Percentiles rank a stretch among this genome's conserved stretches.
Conservation (phyloP, 64 coral and sea anemone species). For the Stichodactyla mertensii region DNA sequence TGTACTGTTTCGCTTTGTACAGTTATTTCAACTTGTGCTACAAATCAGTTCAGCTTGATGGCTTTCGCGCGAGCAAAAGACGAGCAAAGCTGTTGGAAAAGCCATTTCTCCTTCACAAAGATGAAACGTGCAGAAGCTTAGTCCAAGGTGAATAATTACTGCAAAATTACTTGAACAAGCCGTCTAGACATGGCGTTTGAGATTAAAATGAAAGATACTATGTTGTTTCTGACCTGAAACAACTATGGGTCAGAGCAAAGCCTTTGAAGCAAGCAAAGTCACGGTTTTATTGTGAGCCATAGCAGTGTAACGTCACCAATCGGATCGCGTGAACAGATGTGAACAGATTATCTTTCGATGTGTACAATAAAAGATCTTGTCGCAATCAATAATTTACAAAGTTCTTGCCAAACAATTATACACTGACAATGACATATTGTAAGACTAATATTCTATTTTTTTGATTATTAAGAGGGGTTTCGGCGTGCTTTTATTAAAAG, state of each 20-base stretch:
- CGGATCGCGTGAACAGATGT: not conserved
- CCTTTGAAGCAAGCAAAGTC: not conserved
- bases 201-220: not conserved
- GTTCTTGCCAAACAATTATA: conserved; percentile 11
- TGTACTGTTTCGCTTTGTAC: too few relatives aligned
- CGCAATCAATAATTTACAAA: conserved; percentile 17
- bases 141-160: not conserved
- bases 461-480: not conserved
- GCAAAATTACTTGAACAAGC: not conserved
- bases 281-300: not conserved
- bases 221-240: conserved; percentile 5
- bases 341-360: conserved; percentile 9
- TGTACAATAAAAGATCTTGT: conserved; percentile 22
- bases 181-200: conserved; percentile 13
- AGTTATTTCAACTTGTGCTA: not conserved
- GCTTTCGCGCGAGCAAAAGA: not conserved
- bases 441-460: conserved; percentile 1
- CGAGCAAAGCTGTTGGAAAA: not conserved
- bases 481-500: too few relatives aligned
- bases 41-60: not conserved
- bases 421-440: not conserved
- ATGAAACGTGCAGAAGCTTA: too few relatives aligned
- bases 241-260: not conserved
- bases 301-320: not conserved
- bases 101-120: too few relatives aligned